Evolutionary conservation across 2,888 invertebrate genomes (phyloP).

Genomic region (Frankliniella intonsa): DNA sequence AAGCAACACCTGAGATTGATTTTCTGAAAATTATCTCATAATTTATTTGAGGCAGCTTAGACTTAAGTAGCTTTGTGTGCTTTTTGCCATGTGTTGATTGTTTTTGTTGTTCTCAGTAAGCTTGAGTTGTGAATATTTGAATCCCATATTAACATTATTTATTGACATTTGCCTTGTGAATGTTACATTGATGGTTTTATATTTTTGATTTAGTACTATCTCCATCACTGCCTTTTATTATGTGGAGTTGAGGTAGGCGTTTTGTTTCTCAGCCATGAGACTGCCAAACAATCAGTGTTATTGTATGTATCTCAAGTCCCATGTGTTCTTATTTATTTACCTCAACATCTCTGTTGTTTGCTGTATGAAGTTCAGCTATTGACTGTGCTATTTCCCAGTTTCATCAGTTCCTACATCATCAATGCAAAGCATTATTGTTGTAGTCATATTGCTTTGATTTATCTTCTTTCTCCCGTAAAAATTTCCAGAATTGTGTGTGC

Average conservation of each 20-base stretch:
- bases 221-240: constrained; percentile 13
- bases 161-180: background rate
- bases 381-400: background rate
- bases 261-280: background rate
- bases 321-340: constrained; percentile 5
- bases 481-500: background rate
- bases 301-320: background rate
- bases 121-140: background rate
- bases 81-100: background rate
- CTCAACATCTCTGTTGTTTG: background rate
- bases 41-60: constrained; percentile 7
- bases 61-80: constrained; percentile 5
- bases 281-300: constrained; percentile 5
- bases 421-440: background rate
- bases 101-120: background rate
- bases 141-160: background rate
- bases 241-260: background rate
- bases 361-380: background rate
- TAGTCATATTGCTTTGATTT: background rate
- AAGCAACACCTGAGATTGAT: no score
- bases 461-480: background rate
- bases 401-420: background rate
- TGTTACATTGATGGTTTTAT: background rate
- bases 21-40: background rate
- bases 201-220: background rate